Percentiles rank a stretch among this genome's conserved stretches.
Evolutionary conservation across 2,888 invertebrate genomes (phyloP).

Genomic region (Drosophila subsilvestris): DNA sequence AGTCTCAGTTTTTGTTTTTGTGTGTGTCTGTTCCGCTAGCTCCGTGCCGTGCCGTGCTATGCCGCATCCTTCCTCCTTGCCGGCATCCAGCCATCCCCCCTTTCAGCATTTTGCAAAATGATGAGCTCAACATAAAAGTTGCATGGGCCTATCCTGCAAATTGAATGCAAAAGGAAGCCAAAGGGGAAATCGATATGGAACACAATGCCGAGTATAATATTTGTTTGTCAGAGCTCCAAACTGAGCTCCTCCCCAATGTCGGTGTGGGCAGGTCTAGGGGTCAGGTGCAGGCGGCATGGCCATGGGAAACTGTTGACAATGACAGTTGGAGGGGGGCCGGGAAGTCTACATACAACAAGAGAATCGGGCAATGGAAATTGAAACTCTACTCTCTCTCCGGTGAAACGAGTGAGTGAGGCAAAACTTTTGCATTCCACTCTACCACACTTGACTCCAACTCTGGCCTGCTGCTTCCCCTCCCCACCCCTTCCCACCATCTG

Average conservation of each 20-base stretch:
- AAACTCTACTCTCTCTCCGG: conserved; percentile 45
- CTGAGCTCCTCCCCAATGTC: conserved; percentile 15
- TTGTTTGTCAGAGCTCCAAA: conserved; percentile 27
- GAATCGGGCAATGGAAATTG: conserved; percentile 27
- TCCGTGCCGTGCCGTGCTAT: not conserved
- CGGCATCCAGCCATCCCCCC: too few species aligned
- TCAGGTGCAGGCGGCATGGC: conserved; percentile 3
- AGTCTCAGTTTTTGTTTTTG: not conserved
- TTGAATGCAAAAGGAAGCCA: conserved; percentile 39
- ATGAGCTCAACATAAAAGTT: conserved; percentile 58
- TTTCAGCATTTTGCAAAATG: conserved; percentile 41
- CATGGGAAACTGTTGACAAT: conserved; percentile 42
- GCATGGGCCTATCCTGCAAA: conserved; percentile 42
- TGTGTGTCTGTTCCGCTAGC: conserved; percentile 2
- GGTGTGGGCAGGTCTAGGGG: not conserved
- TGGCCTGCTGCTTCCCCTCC: not conserved
- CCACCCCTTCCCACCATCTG: not conserved
- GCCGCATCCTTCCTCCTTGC: not conserved
- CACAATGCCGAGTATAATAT: conserved; percentile 47
- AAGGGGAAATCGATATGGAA: conserved; percentile 48
- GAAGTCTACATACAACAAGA: not conserved
- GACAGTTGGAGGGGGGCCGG: conserved; percentile 14
- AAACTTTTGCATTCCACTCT: conserved; percentile 44
- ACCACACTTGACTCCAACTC: conserved; percentile 13
- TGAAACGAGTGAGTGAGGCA: conserved; percentile 8